Evolutionary conservation across 2,797 vertebrate species (phyloP).

Genomic region (Phoxinus dragarum): DNA sequence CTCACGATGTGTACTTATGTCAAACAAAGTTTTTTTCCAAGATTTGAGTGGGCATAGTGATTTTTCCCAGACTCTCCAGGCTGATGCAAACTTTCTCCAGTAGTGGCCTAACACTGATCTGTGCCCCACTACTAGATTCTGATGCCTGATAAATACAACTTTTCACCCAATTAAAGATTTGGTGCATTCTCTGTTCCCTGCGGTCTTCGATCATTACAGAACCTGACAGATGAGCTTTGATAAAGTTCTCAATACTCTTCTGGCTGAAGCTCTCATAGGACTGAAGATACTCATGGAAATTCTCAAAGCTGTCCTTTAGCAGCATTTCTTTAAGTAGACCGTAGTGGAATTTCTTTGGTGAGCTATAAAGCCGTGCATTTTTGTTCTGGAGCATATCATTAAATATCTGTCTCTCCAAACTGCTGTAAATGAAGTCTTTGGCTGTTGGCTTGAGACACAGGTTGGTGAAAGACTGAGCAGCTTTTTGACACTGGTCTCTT

Average conservation of each 20-base stretch:
- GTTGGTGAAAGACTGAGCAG: constrained; percentile 68
- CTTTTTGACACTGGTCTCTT: constrained; percentile 73
- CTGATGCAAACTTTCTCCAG: constrained; percentile 71
- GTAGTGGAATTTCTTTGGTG: constrained; percentile 68
- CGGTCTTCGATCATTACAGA: constrained; percentile 60
- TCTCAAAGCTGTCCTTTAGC: constrained; percentile 72
- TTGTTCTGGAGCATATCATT: constrained; percentile 66
- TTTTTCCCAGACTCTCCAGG: constrained; percentile 67
- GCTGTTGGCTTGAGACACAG: constrained; percentile 72
- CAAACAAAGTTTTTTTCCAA: constrained; percentile 72
- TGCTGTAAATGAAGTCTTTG: constrained; percentile 69
- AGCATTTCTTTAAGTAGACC: constrained; percentile 72
- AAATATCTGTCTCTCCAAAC: constrained; percentile 65
- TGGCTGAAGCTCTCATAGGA: constrained; percentile 67
- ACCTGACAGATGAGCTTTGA: constrained; percentile 66
- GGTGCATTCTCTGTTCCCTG: constrained; percentile 69
- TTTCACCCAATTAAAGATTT: constrained; percentile 70
- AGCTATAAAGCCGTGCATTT: constrained; percentile 61
- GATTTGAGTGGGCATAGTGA: constrained; percentile 61
- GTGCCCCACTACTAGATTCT: constrained; percentile 55
- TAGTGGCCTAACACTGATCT: constrained; percentile 68
- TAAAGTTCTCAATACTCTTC: constrained; percentile 67
- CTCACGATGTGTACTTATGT: constrained; percentile 69
- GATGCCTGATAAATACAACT: constrained; percentile 65
- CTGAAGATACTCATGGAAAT: constrained; percentile 70